Evolutionary conservation across 2,113 vertebrate genomes (phyloP).

Genomic region (Pantherophis guttatus): DNA sequence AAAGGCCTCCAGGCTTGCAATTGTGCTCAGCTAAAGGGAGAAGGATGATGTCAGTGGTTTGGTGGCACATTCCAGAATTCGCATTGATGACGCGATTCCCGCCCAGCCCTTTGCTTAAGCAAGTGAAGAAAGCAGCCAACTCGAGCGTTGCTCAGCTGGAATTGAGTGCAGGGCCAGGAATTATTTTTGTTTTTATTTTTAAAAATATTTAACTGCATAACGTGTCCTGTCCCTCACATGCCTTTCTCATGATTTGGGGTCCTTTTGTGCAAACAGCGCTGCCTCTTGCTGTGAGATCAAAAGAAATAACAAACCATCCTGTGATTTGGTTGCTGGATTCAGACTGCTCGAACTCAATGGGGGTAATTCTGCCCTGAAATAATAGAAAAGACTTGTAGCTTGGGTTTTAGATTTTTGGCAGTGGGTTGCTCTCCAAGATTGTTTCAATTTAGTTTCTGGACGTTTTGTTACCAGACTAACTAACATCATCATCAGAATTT

Average conservation of each 20-base stretch:
- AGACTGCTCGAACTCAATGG: neutral
- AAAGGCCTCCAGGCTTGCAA: conserved; percentile 38
- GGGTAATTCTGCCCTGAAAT: neutral
- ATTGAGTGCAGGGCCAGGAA: neutral
- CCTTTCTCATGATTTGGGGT: neutral
- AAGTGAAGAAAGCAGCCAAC: conserved; percentile 21
- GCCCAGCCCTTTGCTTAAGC: conserved; percentile 19
- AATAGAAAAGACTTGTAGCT: too few relatives aligned
- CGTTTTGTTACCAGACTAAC: neutral
- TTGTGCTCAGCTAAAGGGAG: neutral
- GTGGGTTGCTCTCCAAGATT: neutral
- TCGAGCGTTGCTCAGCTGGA: neutral
- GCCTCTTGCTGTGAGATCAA: neutral
- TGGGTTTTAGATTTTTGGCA: too few relatives aligned
- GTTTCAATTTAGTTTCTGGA: neutral
- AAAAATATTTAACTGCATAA: neutral
- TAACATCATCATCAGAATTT: neutral
- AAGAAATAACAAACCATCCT: neutral
- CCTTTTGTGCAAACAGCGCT: neutral
- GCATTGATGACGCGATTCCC: conserved; percentile 41
- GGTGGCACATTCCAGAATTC: neutral
- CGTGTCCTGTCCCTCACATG: neutral
- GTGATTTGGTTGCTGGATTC: neutral
- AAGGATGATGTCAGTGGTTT: neutral
- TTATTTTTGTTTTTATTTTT: too few relatives aligned